Base-by-base conservation (phyloP, 2,113 vertebrate genomes). In the Coreoperca whiteheadi region DNA sequence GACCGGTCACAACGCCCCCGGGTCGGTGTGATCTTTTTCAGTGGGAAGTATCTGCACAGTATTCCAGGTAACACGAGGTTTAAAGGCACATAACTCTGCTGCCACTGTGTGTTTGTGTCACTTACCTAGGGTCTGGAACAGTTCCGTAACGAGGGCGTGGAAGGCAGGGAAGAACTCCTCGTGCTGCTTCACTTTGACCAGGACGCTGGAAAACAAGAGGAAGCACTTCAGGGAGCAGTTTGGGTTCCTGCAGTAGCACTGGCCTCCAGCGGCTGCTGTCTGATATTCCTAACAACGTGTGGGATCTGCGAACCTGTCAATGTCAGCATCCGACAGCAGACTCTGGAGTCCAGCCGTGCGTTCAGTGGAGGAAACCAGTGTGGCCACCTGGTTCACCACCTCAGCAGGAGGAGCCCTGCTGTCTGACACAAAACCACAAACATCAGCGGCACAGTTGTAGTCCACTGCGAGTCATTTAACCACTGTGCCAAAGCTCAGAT, bases 151-250 rank as follows among this genome's bases (percentile, higher is more conserved):
- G 76, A 98, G 95, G 57, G 92, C 92, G 41, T 96, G 96, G 94
- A 99, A 99, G 0, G 96, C 95, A 2, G 97, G 97, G 59, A 98
- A 98, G 91, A 98, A 98, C 79, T 96, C 93, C 0, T 97, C 96
- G 0, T 98, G 95, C 84, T 97, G 97, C 94, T 96, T 95, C 74
- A 98, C 88, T 82, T 96, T 98, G 78, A 60, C 46, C 65, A 98
- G 96, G 87, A 98, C 96, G 74, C 97, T 98, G 93, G 0, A 75
- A 75, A 72, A 82, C 9, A 46, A 34, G n/a, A 65, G 16, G 8
- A 43, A 43, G 14, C 2, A 67, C 10, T 8, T 14, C 4, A 41
- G 6, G 32, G 32, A 53, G 34, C 34, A 23, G 6, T 15, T 15
- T 39, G 30, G 14, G 12, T 25, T 20, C 7, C 39, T 48, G 2